phyloP scores from a whole-genome alignment of 1,140 invertebrate genomes.

The Melanaphis sacchari region DNA sequence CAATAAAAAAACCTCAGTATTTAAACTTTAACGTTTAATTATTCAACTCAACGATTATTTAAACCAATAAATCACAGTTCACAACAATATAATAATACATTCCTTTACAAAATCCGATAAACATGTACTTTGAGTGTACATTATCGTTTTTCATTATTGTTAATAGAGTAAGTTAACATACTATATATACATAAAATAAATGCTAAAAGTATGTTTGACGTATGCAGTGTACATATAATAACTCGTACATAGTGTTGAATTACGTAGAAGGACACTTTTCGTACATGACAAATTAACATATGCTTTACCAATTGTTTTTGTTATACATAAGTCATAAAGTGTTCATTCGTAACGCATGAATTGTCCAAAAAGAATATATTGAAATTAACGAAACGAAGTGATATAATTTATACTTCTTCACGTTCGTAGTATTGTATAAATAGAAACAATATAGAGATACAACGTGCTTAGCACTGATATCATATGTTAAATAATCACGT shows the following conservation, averaged over 20 bases:
- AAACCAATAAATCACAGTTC: neutral
- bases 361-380: conserved; percentile 50
- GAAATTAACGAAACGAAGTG: conserved; percentile 22
- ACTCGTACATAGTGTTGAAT: neutral
- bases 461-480: conserved; percentile 1
- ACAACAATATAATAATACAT: neutral
- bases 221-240: neutral
- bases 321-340: conserved; percentile 36
- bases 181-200: neutral
- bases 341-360: conserved; percentile 28
- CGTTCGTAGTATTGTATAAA: neutral
- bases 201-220: neutral
- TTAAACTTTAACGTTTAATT: neutral
- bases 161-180: neutral
- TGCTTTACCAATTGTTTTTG: conserved; percentile 19
- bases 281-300: conserved; percentile 30
- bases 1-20: neutral
- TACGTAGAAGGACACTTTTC: conserved; percentile 25
- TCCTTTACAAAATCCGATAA: neutral
- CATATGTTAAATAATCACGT: conserved; percentile 25
- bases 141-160: neutral
- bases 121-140: neutral
- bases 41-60: neutral
- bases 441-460: conserved; percentile 20
- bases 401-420: conserved; percentile 44